These are phyloP conservation scores for Erinaceus europaeus DNA, from an alignment of 2,113 vertebrate species.

Conservation along the genomic window DNA sequence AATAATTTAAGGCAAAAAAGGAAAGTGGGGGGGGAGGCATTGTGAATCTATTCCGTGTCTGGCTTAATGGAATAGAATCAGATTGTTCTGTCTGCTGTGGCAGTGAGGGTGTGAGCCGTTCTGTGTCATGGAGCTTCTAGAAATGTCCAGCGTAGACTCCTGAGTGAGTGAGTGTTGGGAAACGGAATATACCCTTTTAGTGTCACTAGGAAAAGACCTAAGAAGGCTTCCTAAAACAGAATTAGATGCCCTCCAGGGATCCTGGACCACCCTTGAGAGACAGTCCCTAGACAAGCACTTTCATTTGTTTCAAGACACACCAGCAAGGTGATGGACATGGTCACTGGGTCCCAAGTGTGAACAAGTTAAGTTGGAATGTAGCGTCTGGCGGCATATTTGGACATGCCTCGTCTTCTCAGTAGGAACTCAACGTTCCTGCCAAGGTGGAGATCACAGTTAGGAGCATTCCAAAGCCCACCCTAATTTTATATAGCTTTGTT, in stretches of 20 bases:
- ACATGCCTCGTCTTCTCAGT: not conserved
- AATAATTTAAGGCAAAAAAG: not conserved
- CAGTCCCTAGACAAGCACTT: not conserved
- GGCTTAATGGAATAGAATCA: not conserved
- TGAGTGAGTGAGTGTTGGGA: not conserved
- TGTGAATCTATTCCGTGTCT: not conserved
- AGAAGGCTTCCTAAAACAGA: not conserved
- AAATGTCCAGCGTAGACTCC: not conserved
- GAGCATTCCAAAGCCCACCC: not conserved
- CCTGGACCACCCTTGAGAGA: not conserved
- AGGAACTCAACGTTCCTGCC: not conserved
- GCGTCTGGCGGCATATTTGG: not conserved
- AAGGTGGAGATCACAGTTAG: not conserved
- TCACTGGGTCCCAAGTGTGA: too few species aligned
- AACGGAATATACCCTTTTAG: not conserved
- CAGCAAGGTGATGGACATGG: not conserved
- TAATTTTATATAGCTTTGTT: not conserved
- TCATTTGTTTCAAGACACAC: not conserved
- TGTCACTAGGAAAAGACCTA: not conserved
- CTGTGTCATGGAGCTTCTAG: not conserved
- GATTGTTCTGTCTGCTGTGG: not conserved
- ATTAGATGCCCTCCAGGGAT: not conserved
- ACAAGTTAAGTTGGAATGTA: not conserved
- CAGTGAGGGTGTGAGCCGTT: not conserved
- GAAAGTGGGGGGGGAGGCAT: too few species aligned